Percentiles rank a stretch among this genome's conserved stretches.
Conservation (phyloP, 1,140 invertebrate genomes). For the Achroia grisella region DNA sequence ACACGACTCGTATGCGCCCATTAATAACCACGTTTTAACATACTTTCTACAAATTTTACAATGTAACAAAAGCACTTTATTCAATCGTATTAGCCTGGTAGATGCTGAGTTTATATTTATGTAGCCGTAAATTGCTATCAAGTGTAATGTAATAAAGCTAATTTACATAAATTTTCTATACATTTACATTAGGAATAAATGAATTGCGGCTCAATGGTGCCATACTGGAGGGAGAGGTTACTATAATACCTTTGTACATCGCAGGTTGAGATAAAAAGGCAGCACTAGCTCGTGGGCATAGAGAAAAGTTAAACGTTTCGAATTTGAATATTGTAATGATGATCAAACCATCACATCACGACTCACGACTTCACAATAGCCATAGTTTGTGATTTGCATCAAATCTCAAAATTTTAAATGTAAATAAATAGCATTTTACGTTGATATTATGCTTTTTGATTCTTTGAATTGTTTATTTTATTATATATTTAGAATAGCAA, state of each 20-base stretch:
- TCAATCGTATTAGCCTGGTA: constrained; percentile 29
- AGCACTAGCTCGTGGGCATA: too few species aligned
- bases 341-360: constrained; percentile 13
- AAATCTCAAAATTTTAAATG: constrained; percentile 14
- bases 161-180: constrained; percentile 72
- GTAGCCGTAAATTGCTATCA: constrained; percentile 58
- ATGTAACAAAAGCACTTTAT: constrained; percentile 20
- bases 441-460: neutral
- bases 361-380: constrained; percentile 15
- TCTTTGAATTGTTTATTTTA: too few species aligned
- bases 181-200: constrained; percentile 70
- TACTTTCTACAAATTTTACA: constrained; percentile 30
- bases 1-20: constrained; percentile 15
- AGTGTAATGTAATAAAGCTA: constrained; percentile 65
- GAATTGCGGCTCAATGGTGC: constrained; percentile 45
- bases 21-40: constrained; percentile 20
- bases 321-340: constrained; percentile 27
- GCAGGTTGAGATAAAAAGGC: constrained; percentile 4
- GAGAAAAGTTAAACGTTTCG: constrained; percentile 10
- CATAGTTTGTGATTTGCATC: constrained; percentile 18
- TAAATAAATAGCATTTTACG: constrained; percentile 6
- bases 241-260: neutral
- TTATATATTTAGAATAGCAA: too few species aligned
- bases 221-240: constrained; percentile 3
- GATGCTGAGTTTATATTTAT: constrained; percentile 60